Conservation (phyloP, 2,888 invertebrate genomes). For the Micoletzkya japonica region DNA sequence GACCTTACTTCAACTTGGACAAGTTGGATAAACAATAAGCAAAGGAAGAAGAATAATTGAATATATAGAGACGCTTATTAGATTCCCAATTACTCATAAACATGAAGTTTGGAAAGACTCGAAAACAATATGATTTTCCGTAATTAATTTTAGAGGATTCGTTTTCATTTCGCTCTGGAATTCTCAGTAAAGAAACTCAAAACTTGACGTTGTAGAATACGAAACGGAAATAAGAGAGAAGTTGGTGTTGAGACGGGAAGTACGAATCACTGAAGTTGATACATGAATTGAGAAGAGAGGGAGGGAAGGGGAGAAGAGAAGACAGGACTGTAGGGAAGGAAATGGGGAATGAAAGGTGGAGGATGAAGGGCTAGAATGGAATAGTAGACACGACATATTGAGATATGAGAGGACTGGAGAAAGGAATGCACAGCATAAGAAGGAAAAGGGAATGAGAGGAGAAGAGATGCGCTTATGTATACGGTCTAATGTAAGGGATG, state of each 20-base stretch:
- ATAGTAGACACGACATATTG: conserved; percentile 4
- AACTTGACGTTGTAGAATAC: too few species aligned
- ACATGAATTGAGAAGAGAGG: neutral
- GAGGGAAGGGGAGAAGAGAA: neutral
- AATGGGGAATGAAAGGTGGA: neutral
- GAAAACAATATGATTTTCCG: too few species aligned
- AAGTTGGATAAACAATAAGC: too few species aligned
- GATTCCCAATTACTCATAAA: too few species aligned
- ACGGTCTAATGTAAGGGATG: neutral
- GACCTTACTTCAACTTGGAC: too few species aligned
- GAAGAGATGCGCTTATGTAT: neutral
- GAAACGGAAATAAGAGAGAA: neutral
- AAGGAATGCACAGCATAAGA: too few species aligned
- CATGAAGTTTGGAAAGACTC: too few species aligned
- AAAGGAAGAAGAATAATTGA: too few species aligned
- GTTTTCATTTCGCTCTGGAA: too few species aligned
- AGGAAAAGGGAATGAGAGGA: neutral
- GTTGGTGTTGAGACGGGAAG: neutral
- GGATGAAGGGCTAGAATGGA: neutral
- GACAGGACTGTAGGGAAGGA: neutral
- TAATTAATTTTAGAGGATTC: too few species aligned
- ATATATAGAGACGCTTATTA: too few species aligned
- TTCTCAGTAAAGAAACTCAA: too few species aligned
- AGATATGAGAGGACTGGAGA: conserved; percentile 12
- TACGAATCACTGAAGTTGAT: neutral